Evolutionary conservation across 2,888 invertebrate species (phyloP).

Genomic region (Hypomecis atomaria): DNA sequence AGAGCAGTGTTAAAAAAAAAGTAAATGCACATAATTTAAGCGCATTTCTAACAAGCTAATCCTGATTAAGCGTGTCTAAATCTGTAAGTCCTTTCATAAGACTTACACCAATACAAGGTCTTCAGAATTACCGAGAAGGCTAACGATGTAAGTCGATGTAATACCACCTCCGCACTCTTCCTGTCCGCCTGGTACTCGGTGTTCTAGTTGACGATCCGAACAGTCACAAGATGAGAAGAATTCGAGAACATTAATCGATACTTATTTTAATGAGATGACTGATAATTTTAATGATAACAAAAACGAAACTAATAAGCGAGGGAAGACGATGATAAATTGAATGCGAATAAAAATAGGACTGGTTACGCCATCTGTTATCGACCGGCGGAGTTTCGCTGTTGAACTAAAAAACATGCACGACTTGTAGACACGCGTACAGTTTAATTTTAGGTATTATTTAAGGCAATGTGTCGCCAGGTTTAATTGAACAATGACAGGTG

Average conservation of each 20-base stretch:
- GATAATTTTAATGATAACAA: conserved; percentile 32
- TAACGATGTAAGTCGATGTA: conserved; percentile 46
- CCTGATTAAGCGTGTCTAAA: conserved; percentile 43
- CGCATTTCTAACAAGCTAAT: conserved; percentile 39
- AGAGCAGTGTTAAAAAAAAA: neutral
- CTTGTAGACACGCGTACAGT: conserved; percentile 43
- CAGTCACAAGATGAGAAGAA: conserved; percentile 67
- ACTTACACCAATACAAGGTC: conserved; percentile 60
- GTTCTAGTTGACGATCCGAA: conserved; percentile 83
- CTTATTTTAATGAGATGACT: conserved; percentile 44
- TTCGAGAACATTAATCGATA: conserved; percentile 51
- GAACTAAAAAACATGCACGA: conserved; percentile 28
- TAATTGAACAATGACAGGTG: conserved; percentile 80
- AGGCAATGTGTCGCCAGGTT: conserved; percentile 76
- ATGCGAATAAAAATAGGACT: conserved; percentile 19
- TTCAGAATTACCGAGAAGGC: conserved; percentile 57
- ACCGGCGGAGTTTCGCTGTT: conserved; percentile 55
- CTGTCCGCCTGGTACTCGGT: conserved; percentile 73
- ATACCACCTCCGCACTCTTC: conserved; percentile 51
- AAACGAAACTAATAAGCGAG: conserved; percentile 17
- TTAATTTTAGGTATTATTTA: conserved; percentile 71
- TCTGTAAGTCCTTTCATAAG: conserved; percentile 57
- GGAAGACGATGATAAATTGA: conserved; percentile 4
- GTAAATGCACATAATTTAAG: conserved; percentile 27
- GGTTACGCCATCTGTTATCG: conserved; percentile 74